Conservation (phyloP, 2,113 vertebrate genomes). For the Tachycineta bicolor region DNA sequence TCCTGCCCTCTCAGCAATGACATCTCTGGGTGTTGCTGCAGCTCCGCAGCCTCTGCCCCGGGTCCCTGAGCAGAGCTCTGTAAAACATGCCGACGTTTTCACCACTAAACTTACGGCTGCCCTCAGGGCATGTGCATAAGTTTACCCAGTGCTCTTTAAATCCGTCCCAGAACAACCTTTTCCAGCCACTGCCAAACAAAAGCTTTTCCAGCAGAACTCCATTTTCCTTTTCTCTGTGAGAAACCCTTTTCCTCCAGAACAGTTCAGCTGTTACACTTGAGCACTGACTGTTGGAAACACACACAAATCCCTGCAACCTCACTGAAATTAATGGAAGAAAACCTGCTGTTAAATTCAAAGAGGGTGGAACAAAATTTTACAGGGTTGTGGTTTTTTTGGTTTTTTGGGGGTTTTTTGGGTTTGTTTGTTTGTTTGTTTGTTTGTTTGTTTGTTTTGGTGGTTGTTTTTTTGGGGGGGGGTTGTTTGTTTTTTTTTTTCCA, state of each 20-base stretch:
- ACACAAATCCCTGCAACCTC: background rate
- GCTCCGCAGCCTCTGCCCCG: background rate
- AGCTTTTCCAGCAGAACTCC: constrained; percentile 6
- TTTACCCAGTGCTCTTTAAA: constrained; percentile 30
- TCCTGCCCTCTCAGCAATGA: background rate
- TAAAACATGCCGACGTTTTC: constrained; percentile 10
- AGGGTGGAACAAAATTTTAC: background rate
- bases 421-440: too few species aligned
- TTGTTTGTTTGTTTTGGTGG: too few species aligned
- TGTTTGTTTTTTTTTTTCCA: too few species aligned
- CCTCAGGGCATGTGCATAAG: background rate
- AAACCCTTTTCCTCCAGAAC: background rate
- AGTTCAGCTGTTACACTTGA: background rate
- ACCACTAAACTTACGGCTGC: background rate
- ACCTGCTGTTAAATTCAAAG: background rate
- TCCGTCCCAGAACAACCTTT: constrained; percentile 45
- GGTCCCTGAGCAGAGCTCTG: background rate
- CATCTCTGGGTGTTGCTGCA: background rate
- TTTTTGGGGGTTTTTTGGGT: too few species aligned
- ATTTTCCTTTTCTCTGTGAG: background rate
- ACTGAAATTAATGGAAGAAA: background rate
- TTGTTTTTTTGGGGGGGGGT: too few species aligned
- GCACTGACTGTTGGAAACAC: background rate
- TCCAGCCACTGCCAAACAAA: constrained; percentile 24
- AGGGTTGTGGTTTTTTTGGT: too few species aligned